A percentile compares a stretch with the other conserved stretches of the same genome.
Evolutionary conservation across 2,797 vertebrate genomes (phyloP).

Genomic region (Prunella strophiata): DNA sequence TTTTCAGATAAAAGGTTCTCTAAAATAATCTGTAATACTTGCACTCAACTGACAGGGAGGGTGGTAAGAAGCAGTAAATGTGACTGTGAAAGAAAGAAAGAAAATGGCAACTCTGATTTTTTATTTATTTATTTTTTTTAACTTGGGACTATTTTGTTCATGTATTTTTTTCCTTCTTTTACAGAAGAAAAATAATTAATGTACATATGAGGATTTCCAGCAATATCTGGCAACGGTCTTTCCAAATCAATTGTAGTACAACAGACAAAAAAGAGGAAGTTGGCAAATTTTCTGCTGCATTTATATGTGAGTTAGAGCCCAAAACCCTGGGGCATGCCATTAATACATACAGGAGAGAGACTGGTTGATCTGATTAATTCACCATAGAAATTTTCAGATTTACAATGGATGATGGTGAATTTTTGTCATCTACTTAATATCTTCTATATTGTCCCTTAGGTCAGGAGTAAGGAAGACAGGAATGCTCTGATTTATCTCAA

Average conservation of each 20-base stretch:
- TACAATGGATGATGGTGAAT: background rate
- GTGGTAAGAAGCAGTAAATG: background rate
- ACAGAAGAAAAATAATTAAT: rapidly evolving
- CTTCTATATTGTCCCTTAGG: background rate
- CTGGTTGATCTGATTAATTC: background rate
- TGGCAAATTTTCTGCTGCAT: background rate
- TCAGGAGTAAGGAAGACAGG: background rate
- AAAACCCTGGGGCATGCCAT: background rate
- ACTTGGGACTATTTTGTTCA: background rate
- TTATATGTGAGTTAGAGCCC: background rate
- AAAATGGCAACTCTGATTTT: background rate
- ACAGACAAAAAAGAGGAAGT: background rate
- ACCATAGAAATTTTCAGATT: background rate
- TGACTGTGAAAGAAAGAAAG: background rate
- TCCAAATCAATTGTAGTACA: background rate
- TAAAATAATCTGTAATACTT: background rate
- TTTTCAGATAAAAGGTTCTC: background rate
- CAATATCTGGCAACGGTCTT: background rate
- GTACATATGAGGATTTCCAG: background rate
- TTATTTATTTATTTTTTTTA: background rate
- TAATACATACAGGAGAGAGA: background rate
- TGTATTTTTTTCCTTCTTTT: background rate
- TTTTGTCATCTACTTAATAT: background rate
- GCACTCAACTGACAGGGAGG: background rate
- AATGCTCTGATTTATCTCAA: background rate